phyloP scores from a whole-genome alignment of 30 jellyfish, hydroid and myxozoan genomes.

The Turritopsis rubra region DNA sequence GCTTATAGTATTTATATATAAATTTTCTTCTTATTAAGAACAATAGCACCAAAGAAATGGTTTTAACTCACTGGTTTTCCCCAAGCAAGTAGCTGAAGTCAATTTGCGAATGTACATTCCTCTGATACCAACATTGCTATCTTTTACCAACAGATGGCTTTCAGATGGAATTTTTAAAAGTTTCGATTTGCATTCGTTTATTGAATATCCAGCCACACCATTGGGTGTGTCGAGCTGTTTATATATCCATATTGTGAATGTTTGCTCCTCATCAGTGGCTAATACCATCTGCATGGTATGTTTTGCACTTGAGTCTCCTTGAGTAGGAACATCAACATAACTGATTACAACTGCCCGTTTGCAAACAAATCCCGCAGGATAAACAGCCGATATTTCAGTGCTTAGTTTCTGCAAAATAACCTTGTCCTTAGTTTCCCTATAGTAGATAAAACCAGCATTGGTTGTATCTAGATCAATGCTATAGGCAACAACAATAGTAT shows the following conservation, averaged over 20 bases:
- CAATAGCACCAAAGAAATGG: not conserved
- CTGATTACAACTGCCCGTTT: not conserved
- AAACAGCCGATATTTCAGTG: not conserved
- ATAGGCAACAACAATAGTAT: not conserved
- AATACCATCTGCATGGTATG: not conserved
- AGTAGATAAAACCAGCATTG: not conserved
- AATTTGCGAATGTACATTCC: not conserved
- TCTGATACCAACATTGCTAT: not conserved
- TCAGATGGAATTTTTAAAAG: not conserved
- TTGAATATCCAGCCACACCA: not conserved
- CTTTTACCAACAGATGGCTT: not conserved
- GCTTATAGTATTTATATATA: no score
- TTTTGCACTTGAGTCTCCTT: not conserved
- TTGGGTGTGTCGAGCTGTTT: not conserved
- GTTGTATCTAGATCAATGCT: slow-evolving; percentile 5
- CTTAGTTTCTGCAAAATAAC: not conserved
- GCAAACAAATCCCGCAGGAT: not conserved
- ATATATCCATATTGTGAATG: not conserved
- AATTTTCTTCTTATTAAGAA: no score
- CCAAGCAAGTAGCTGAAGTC: not conserved
- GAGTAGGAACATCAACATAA: not conserved
- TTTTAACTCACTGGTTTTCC: not conserved
- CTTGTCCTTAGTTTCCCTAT: not conserved
- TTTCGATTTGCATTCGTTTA: not conserved
- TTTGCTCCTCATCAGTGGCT: not conserved